Conservation (phyloP, 2,888 invertebrate species). For the Hecatera dysodea region DNA sequence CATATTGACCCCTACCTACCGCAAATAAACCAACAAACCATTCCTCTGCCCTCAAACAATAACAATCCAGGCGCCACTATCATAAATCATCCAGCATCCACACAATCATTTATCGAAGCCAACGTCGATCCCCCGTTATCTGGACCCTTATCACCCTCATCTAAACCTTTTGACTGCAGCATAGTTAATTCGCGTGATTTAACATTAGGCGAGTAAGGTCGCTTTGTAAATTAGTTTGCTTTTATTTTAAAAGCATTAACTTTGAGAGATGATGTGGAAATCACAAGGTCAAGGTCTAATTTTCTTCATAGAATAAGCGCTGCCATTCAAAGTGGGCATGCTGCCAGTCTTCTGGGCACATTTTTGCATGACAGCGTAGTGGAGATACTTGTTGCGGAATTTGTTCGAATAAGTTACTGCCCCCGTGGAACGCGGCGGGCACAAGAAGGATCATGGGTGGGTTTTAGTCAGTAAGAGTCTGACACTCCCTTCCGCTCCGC, state of each 20-base stretch:
- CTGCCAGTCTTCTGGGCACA: no score
- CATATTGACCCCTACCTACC: no score
- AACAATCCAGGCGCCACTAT: background rate
- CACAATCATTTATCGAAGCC: conserved; percentile 56
- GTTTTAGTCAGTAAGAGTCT: no score
- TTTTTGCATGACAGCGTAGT: no score
- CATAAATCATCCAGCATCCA: conserved; percentile 29
- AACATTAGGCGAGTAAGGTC: background rate
- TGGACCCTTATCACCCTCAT: conserved; percentile 56
- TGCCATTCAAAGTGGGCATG: no score
- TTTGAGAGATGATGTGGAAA: background rate
- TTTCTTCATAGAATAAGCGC: no score
- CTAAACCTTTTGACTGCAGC: conserved; percentile 42
- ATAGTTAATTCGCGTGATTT: conserved; percentile 44
- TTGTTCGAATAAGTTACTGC: no score
- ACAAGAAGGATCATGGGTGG: no score
- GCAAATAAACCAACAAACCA: background rate
- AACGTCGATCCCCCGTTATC: conserved; percentile 14
- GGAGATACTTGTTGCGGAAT: no score
- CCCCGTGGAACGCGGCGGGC: no score
- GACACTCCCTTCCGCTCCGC: no score
- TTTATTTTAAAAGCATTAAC: conserved; percentile 11
- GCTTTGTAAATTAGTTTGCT: conserved; percentile 30
- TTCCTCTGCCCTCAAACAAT: conserved; percentile 11
- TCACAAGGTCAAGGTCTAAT: no score